Conservation (phyloP, 2,797 vertebrate genomes). For the Schizopygopsis pylzovi region DNA sequence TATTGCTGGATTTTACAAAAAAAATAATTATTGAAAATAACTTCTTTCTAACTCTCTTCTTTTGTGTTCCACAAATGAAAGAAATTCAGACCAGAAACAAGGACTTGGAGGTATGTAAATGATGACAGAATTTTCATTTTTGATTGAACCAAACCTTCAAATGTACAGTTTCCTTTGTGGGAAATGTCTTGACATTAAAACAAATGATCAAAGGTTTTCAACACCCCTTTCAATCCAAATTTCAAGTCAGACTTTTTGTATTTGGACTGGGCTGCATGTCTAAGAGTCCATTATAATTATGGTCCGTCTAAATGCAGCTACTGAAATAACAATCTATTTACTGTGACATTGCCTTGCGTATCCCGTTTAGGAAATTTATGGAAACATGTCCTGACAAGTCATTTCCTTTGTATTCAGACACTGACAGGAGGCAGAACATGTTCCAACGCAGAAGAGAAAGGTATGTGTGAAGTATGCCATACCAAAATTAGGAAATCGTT, state of each 20-base stretch:
- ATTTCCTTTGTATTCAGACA: constrained; percentile 27
- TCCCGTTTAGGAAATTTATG: constrained; percentile 1
- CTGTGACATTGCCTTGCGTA: not conserved
- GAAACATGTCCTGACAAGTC: constrained; percentile 26
- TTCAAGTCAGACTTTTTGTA: not conserved
- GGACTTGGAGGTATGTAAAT: too few species aligned
- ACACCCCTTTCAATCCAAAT: not conserved
- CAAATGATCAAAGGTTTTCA: not conserved
- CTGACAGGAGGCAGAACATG: constrained; percentile 40
- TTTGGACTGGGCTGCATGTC: not conserved
- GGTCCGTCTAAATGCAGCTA: constrained; percentile 1
- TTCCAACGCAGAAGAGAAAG: constrained; percentile 14
- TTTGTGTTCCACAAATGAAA: not conserved
- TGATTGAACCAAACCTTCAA: not conserved
- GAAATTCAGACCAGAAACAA: too few species aligned
- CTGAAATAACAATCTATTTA: constrained; percentile 17
- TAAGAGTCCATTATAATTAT: not conserved
- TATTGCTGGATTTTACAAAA: not conserved
- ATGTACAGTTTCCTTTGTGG: not conserved
- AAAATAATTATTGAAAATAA: too few species aligned
- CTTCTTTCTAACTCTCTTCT: not conserved
- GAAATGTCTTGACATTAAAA: not conserved
- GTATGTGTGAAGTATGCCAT: constrained; percentile 18
- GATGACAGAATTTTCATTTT: not conserved
- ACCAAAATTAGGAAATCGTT: constrained; percentile 24